Percentiles rank a stretch among this genome's conserved stretches.
phyloP scores from a whole-genome alignment of 2,113 vertebrate genomes.

The Paralichthys olivaceus region DNA sequence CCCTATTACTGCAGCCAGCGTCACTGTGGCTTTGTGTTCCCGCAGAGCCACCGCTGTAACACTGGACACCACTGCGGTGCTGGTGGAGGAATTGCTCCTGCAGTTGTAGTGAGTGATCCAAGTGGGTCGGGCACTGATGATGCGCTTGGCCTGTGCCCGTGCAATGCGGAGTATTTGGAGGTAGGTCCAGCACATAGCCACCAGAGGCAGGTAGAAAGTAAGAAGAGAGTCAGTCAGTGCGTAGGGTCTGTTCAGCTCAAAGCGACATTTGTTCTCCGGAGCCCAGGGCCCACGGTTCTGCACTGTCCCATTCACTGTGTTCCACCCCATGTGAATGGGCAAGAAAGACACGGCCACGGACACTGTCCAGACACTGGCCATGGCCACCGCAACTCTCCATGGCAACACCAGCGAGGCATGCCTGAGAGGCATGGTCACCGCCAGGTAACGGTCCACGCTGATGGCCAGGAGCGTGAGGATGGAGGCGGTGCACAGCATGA shows the following conservation, averaged over 20 bases:
- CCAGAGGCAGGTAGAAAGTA: slow-evolving; percentile 93
- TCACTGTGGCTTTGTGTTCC: slow-evolving; percentile 87
- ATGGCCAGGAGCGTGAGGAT: slow-evolving; percentile 96
- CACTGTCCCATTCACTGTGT: slow-evolving; percentile 85
- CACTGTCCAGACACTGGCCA: slow-evolving; percentile 89
- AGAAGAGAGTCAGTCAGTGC: slow-evolving; percentile 88
- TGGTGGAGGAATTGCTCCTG: slow-evolving; percentile 50
- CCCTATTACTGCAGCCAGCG: slow-evolving; percentile 86
- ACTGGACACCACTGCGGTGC: slow-evolving; percentile 71
- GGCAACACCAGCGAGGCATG: slow-evolving; percentile 88
- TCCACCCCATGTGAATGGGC: slow-evolving; percentile 96
- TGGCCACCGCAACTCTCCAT: slow-evolving; percentile 81
- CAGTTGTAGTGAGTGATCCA: slow-evolving; percentile 64
- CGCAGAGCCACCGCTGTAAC: slow-evolving; percentile 76
- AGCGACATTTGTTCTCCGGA: slow-evolving; percentile 77
- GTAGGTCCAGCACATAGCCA: slow-evolving; percentile 94
- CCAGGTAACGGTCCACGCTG: slow-evolving; percentile 94
- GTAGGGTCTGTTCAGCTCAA: slow-evolving; percentile 89
- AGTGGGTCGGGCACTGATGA: slow-evolving; percentile 79
- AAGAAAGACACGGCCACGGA: slow-evolving; percentile 94
- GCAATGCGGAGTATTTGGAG: slow-evolving; percentile 92
- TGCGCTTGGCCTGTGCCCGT: slow-evolving; percentile 90
- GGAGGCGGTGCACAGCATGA: slow-evolving; percentile 97
- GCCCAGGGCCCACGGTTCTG: slow-evolving; percentile 76
- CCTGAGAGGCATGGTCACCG: slow-evolving; percentile 90